Evolutionary conservation across 2,888 invertebrate species (phyloP).

Genomic region (Listrodromus nycthemerus): DNA sequence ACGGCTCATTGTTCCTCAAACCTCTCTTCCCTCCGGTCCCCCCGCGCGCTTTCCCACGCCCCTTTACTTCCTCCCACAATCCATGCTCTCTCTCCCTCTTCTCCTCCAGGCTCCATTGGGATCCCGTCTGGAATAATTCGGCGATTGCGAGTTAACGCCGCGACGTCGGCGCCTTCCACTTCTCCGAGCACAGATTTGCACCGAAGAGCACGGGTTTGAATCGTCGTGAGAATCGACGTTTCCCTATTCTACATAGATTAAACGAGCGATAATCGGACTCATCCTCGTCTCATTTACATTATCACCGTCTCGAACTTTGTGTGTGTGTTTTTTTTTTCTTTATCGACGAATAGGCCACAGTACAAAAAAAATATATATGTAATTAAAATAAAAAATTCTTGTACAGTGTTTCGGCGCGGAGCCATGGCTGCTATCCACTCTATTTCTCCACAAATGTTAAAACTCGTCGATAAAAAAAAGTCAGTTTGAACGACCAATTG

Average conservation of each 20-base stretch:
- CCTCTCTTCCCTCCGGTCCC: conserved; percentile 3
- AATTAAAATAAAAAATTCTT: neutral
- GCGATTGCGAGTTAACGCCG: conserved; percentile 12
- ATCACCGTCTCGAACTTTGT: neutral
- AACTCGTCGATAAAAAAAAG: conserved; percentile 27
- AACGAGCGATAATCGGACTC: neutral
- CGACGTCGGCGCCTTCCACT: conserved; percentile 5
- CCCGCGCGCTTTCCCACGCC: too few relatives aligned
- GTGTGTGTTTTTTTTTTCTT: too few relatives aligned
- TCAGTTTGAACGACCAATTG: neutral
- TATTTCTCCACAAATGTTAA: conserved; percentile 69
- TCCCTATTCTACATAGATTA: neutral
- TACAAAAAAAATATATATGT: neutral
- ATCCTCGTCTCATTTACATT: neutral
- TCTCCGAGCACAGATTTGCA: conserved; percentile 55
- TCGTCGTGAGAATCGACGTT: conserved; percentile 20
- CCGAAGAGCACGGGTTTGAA: conserved; percentile 8
- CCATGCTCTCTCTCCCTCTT: neutral
- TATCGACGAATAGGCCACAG: neutral
- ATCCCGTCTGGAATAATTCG: conserved; percentile 42
- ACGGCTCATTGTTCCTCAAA: conserved; percentile 47
- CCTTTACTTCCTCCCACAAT: neutral
- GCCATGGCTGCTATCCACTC: conserved; percentile 75
- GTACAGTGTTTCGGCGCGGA: conserved; percentile 52
- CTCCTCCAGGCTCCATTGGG: conserved; percentile 23